These are phyloP conservation scores for Choloepus hoffmanni DNA, from an alignment of 2,113 vertebrate species.

Conservation along the genomic window DNA sequence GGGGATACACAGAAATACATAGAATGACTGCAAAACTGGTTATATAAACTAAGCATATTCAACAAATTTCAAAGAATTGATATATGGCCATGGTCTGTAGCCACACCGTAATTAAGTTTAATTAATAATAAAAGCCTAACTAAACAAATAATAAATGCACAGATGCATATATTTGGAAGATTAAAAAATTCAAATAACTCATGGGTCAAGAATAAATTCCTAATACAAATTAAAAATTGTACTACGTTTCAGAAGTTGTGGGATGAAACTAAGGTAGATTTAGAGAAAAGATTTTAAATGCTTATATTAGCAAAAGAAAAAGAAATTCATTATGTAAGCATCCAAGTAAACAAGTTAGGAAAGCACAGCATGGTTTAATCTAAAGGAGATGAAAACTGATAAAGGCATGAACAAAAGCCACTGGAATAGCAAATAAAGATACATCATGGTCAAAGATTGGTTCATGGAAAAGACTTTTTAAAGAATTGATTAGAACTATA, in stretches of 20 bases:
- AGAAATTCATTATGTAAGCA: conserved; percentile 4
- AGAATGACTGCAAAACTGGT: conserved; percentile 27
- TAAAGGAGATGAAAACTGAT: not conserved
- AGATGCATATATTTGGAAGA: conserved; percentile 22
- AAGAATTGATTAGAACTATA: conserved; percentile 9
- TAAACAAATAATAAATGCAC: conserved; percentile 3
- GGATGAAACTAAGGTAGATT: not conserved
- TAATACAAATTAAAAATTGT: conserved; percentile 50
- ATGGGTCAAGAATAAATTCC: conserved; percentile 8
- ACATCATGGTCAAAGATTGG: not conserved
- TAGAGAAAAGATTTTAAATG: conserved; percentile 49
- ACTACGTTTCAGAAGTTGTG: not conserved
- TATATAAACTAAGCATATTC: conserved; percentile 7
- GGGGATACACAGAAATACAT: conserved; percentile 20
- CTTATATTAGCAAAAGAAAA: conserved; percentile 26
- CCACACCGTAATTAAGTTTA: conserved; percentile 33
- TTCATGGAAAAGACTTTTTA: conserved; percentile 8
- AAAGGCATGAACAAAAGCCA: not conserved
- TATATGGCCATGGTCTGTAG: not conserved
- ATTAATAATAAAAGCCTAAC: conserved; percentile 33
- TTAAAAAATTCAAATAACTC: not conserved
- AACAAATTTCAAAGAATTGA: conserved; percentile 52
- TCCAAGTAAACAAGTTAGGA: not conserved
- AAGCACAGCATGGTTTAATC: not conserved
- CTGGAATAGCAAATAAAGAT: not conserved